Percentiles rank a stretch among this genome's conserved stretches.
Conservation (phyloP, 2,797 vertebrate genomes). For the Pteropus rufus region DNA sequence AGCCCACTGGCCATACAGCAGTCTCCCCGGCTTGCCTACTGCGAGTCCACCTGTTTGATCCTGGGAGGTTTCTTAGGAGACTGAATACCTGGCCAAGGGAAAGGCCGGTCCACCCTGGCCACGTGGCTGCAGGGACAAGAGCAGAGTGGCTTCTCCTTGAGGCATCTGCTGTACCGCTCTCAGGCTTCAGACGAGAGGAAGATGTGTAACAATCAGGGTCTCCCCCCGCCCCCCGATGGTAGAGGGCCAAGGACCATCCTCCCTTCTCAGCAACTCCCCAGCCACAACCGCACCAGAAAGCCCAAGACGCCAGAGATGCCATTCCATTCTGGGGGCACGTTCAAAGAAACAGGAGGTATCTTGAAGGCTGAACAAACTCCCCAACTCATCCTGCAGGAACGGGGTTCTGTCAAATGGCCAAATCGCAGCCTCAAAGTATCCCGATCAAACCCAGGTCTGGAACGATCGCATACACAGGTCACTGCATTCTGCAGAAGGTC, state of each 20-base stretch:
- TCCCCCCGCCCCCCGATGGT: background rate
- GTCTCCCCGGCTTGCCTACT: background rate
- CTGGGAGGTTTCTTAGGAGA: background rate
- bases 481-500: background rate
- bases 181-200: background rate
- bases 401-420: background rate
- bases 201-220: background rate
- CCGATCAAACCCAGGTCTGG: background rate
- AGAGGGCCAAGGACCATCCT: background rate
- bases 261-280: background rate
- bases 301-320: background rate
- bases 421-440: background rate
- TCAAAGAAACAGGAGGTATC: background rate
- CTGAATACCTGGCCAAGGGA: background rate
- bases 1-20: too few relatives aligned
- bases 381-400: background rate
- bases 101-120: background rate
- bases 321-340: background rate
- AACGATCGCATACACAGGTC: rapidly evolving
- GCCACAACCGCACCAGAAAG: background rate
- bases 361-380: background rate
- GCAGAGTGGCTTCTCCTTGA: too few relatives aligned
- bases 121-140: background rate
- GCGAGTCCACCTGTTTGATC: background rate
- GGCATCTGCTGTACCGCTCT: rapidly evolving